Conservation (phyloP, 1,140 invertebrate genomes). For the Brachionus rubens region DNA sequence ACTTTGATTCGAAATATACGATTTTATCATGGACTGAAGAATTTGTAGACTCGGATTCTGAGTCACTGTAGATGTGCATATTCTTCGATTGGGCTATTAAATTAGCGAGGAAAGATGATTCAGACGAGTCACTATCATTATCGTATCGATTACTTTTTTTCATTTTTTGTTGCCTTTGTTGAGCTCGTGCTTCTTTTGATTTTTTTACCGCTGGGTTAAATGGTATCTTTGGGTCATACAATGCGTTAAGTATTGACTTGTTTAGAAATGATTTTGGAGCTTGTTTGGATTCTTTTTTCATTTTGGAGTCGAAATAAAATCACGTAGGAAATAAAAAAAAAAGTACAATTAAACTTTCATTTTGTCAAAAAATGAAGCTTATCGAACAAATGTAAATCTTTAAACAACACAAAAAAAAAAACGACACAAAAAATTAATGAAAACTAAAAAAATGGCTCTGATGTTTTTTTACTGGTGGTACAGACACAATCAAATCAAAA, state of each 20-base stretch:
- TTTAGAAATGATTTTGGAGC: not conserved
- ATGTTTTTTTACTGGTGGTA: too few species aligned
- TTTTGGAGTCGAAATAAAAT: too few species aligned
- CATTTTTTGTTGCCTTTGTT: not conserved
- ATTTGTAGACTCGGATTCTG: not conserved
- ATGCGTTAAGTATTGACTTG: not conserved
- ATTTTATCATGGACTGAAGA: not conserved
- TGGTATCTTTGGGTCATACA: slow-evolving; percentile 4
- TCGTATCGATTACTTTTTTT: not conserved
- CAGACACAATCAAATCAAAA: too few species aligned
- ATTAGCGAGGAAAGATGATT: not conserved
- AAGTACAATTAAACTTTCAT: too few species aligned
- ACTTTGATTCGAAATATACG: not conserved
- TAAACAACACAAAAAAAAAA: too few species aligned
- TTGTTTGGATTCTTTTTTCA: slow-evolving; percentile 3
- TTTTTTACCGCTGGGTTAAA: not conserved
- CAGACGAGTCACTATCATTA: not conserved
- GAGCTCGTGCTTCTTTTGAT: not conserved
- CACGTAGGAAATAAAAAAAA: too few species aligned
- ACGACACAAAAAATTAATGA: too few species aligned
- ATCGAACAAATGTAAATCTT: too few species aligned
- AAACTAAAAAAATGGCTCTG: too few species aligned
- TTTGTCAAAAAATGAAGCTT: too few species aligned
- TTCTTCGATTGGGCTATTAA: not conserved
- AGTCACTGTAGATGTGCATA: not conserved